Base-by-base conservation (phyloP, 2,888 invertebrate species). In the Polydrusus cervinus region DNA sequence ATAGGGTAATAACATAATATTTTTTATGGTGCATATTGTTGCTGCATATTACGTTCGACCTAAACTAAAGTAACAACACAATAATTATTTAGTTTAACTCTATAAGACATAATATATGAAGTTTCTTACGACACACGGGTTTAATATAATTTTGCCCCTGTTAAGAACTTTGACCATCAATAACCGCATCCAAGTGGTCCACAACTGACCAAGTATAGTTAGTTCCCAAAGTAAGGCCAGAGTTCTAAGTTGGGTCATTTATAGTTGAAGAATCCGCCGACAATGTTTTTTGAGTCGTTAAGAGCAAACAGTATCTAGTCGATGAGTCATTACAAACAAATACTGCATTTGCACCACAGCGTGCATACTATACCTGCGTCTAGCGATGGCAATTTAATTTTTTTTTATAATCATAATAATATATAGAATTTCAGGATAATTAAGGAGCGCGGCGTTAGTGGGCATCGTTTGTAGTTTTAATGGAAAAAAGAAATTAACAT, bases 171-270 rank as follows among this genome's bases (percentile, higher is more conserved):
- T 60, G 38, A 10, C 57, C 57, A 57, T 60, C 57, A 38, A 60
- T 60, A 60, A 60, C 57, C 57, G 25, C 38, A 60, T 38, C 57
- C 16, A 60, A 60, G 57, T 60, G 57, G 57, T 38, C 57, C 38
- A 60, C 3, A 38, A 60, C 38, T 60, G 57, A 60, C 57, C 57
- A 60, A 60, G 57, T 60, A 11, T 60, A 60, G 38, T 60, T 38
- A 40, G 38, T 60, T 60, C 16, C 11, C n/a, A 60, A 57, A 60
- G 57, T 60, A 14, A 18, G 38, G 38, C 16, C 38, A 6, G 5
- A 60, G n/a, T 18, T 60, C 57, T 18, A 60, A 60, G 14, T 60
- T 60, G 38, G 57, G 57, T 60, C 57, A 60, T 60, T 60, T 60
- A 38, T 16, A 60, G 38, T 38, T 30, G 9, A 18, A 34, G 57